phyloP scores from a whole-genome alignment of 2,113 vertebrate genomes.

The Benthochromis sp. region DNA sequence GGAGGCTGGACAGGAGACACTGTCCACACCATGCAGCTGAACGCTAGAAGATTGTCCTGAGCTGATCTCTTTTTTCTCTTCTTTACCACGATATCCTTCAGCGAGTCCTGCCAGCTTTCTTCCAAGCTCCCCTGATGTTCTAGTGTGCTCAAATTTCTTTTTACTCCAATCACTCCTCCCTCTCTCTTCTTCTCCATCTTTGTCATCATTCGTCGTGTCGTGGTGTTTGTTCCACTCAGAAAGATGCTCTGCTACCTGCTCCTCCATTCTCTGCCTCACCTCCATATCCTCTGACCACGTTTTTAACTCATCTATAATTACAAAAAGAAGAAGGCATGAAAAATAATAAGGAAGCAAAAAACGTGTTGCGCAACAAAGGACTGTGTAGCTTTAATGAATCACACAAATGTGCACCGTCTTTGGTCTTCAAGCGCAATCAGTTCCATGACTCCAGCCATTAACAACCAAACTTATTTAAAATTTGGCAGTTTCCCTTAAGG shows the following conservation, averaged over 20 bases:
- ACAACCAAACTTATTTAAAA: not conserved
- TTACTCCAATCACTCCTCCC: not conserved
- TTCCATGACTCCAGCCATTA: not conserved
- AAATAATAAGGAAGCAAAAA: not conserved
- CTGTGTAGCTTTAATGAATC: not conserved
- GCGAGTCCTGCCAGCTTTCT: not conserved
- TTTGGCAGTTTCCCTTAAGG: not conserved
- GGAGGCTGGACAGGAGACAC: not conserved
- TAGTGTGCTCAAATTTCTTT: not conserved
- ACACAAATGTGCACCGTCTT: not conserved
- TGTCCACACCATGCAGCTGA: not conserved
- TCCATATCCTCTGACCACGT: not conserved
- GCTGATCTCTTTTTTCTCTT: not conserved
- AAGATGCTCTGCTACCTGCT: not conserved
- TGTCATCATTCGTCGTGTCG: conserved; percentile 7
- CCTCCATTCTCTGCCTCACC: not conserved
- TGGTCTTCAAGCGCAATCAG: not conserved
- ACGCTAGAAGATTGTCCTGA: not conserved
- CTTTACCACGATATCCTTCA: not conserved
- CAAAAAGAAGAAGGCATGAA: not conserved
- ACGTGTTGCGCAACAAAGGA: not conserved
- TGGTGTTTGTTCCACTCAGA: not conserved
- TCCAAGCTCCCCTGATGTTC: not conserved
- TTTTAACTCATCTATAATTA: not conserved
- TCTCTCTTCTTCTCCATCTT: not conserved